Conservation (phyloP, 1,140 invertebrate species). For the Nephila pilipes region DNA sequence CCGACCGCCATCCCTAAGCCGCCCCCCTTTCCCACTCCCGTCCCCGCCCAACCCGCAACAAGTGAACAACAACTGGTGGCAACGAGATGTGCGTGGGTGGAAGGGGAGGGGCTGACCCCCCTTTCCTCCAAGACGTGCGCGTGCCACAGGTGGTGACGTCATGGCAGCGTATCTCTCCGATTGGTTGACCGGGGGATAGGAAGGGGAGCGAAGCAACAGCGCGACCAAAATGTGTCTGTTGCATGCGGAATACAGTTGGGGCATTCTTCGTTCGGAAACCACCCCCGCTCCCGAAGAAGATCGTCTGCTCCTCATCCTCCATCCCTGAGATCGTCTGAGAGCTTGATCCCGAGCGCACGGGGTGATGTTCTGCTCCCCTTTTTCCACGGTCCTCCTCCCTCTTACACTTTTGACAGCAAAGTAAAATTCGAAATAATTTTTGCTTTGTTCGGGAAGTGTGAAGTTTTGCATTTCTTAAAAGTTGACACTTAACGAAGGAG, state of each 20-base stretch:
- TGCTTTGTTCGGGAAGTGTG: not conserved
- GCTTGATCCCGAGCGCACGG: slow-evolving; percentile 9
- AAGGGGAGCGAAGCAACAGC: slow-evolving; percentile 50
- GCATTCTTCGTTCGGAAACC: slow-evolving; percentile 44
- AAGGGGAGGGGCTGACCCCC: slow-evolving; percentile 8
- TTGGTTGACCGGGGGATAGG: slow-evolving; percentile 23
- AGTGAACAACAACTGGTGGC: slow-evolving; percentile 56
- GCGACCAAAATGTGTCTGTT: slow-evolving; percentile 50
- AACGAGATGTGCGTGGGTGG: not conserved
- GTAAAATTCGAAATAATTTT: slow-evolving; percentile 1
- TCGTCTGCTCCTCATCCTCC: slow-evolving; percentile 41
- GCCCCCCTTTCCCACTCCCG: not conserved
- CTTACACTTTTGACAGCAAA: slow-evolving; percentile 7
- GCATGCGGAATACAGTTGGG: slow-evolving; percentile 45
- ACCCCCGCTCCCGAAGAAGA: slow-evolving; percentile 42
- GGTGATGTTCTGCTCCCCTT: not conserved
- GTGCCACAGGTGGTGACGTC: slow-evolving; percentile 68
- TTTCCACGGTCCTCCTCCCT: not conserved
- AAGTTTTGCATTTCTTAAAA: slow-evolving; percentile 39
- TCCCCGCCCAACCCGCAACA: slow-evolving; percentile 44
- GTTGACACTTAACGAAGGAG: not conserved
- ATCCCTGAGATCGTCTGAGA: slow-evolving; percentile 49
- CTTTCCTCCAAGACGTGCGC: slow-evolving; percentile 27
- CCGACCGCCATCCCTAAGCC: not conserved
- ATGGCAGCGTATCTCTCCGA: not conserved